Base-by-base conservation (phyloP, 2,888 invertebrate genomes). In the Trachelus iudaicus region DNA sequence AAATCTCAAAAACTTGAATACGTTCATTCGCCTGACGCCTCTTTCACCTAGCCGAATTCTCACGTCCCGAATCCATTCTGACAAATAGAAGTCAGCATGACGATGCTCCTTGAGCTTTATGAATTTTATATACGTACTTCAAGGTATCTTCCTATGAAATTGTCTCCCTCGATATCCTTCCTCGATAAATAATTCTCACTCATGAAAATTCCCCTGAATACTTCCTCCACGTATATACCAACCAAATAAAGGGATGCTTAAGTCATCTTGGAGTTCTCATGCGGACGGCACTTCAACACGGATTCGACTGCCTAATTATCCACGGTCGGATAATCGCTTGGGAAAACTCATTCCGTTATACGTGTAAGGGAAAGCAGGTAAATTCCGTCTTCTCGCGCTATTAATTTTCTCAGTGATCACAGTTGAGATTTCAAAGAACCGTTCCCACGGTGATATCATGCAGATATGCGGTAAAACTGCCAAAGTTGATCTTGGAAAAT, bases 1-100 rank as follows among this genome's bases (percentile, higher is more conserved):
- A 84, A 83, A 84, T 85, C 82, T 83, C 83, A 83, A 81, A 80
- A 83, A 83, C 83, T 82, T 81, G 82, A 82, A 83, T 82, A 82
- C 82, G 81, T 80, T 30, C n/a, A 69, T 73, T 76, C 77, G 75
- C 56, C 73, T 73, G 23, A 35, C n/a, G 34, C n/a, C 31, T 76
- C 73, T 31, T 34, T 13, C 73, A 33, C 69, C 79, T 34, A 12
- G 33, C 69, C 40, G 34, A 23, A 76, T 73, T 30, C 40, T 34
- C 76, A 71, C 40, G 71, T 76, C 31, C 15, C 76, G 33, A 23
- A 23, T 37, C 35, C 73, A 30, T 40, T 73, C 33, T 56, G 40
- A 6, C 6, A 56, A 56, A 56, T 56, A 56, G 40, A 56, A 56
- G 40, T 56, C 23, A 56, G 15, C 9, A 2, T 15, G 40, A 56